Evolutionary conservation across 2,113 vertebrate species (phyloP).

Genomic region (Syngnathoides biaculeatus): DNA sequence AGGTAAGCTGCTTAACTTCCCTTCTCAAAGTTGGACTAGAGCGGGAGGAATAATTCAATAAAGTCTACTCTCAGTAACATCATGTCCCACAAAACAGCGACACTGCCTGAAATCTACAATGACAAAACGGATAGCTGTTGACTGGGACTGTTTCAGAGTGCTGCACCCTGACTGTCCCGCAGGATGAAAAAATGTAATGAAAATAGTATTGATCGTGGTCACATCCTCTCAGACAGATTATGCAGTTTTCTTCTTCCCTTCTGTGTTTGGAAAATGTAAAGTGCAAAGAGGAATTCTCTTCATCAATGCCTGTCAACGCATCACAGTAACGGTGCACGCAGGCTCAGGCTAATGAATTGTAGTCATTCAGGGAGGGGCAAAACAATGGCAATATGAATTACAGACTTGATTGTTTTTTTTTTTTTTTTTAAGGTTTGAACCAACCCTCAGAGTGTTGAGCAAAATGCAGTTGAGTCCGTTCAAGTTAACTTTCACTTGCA

Average conservation of each 20-base stretch:
- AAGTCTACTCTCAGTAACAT: constrained; percentile 53
- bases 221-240: constrained; percentile 73
- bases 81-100: constrained; percentile 26
- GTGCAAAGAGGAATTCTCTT: constrained; percentile 51
- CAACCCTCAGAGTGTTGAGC: too few relatives aligned
- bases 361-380: background rate
- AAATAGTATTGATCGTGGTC: constrained; percentile 71
- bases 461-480: background rate
- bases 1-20: constrained; percentile 65
- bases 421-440: too few relatives aligned
- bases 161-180: constrained; percentile 49
- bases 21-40: constrained; percentile 44
- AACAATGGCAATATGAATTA: background rate
- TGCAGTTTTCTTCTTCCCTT: constrained; percentile 53
- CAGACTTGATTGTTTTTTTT: background rate
- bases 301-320: constrained; percentile 37
- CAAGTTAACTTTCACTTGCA: constrained; percentile 2
- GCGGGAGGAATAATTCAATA: constrained; percentile 58
- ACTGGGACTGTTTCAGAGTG: constrained; percentile 49
- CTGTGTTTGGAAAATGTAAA: constrained; percentile 51
- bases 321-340: constrained; percentile 27
- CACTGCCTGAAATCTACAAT: constrained; percentile 57
- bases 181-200: constrained; percentile 76
- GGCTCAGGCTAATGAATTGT: background rate
- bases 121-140: constrained; percentile 66